Base-by-base conservation (phyloP, 2,797 vertebrate genomes). In the Peromyscus melanophrys region DNA sequence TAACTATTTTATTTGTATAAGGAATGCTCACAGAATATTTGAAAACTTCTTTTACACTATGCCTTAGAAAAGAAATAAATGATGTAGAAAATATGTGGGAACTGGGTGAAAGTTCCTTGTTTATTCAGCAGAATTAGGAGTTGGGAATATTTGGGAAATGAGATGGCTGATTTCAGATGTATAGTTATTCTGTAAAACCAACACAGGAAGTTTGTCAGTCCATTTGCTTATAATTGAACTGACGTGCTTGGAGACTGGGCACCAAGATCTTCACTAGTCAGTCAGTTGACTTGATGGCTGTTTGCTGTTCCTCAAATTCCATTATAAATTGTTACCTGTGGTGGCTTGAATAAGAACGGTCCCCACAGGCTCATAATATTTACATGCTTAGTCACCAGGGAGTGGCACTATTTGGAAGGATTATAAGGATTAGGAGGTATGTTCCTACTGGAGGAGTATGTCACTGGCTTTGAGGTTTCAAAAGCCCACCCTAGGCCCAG, bases 1-100 rank as follows among this genome's bases (percentile, higher is more conserved):
- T 52, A 49, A 19, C 61, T 37, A 14, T 75, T 96, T 92, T 76
- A 73, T 90, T 92, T 59, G 4, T 82, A 13, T 87, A 61, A 85
- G 49, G 85, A 27, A n/a, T 86, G 85, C 88, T 92, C 34, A 78
- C 83, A 69, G 40, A 84, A 76, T 82, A 89, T 88, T 90, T 90
- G 71, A 82, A 95, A 85, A 65, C 43, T 31, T 76, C 91, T 89
- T 82, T 52, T 59, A 55, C 34, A 76, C 73, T 63, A 37, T 59
- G 83, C 37, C 40, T 83, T 90, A 82, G 73, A 67, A 85, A 17
- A 49, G 23, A 61, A 65, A 52, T 61, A 29, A 31, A 25, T 0
- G 0, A 14, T 67, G 11, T 73, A 31, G 49, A 21, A 43, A 87
- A 27, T 10, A 27, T 31, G 75, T 71, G 10, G 67, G 43, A 25